phyloP scores from a whole-genome alignment of 2,797 vertebrate species.

The Bradypus variegatus region DNA sequence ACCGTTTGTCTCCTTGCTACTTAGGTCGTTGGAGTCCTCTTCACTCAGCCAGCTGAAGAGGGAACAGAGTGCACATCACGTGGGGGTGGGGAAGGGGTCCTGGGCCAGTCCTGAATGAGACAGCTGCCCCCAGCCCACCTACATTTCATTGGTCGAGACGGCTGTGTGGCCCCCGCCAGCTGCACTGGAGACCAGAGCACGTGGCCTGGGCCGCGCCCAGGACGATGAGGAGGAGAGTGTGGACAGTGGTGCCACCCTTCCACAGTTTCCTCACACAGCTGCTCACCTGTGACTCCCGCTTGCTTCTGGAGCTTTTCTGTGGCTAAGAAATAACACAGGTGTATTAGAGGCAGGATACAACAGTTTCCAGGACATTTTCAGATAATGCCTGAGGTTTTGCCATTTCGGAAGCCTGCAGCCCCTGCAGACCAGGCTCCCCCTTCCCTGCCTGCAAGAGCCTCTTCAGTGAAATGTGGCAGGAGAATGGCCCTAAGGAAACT shows the following conservation, averaged over 20 bases:
- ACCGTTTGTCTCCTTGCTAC: background rate
- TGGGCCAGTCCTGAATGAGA: background rate
- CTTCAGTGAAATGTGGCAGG: background rate
- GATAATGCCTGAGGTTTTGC: background rate
- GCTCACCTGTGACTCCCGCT: background rate
- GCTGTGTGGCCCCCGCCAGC: background rate
- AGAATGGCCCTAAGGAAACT: background rate
- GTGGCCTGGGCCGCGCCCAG: background rate
- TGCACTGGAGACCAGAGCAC: background rate
- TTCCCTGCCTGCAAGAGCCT: fast-evolving
- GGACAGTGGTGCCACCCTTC: background rate
- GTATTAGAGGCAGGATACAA: background rate
- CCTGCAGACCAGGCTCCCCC: background rate
- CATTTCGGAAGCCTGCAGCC: background rate
- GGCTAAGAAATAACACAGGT: background rate
- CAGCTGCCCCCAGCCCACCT: background rate
- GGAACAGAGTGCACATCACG: background rate
- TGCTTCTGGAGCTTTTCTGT: background rate
- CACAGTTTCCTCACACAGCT: fast-evolving
- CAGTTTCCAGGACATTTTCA: background rate
- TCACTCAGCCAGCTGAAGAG: background rate
- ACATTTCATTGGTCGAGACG: background rate
- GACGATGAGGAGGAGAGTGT: background rate
- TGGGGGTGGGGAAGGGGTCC: no score
- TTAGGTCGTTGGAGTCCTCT: no score